Conservation (phyloP, 2,797 vertebrate genomes). For the Heterohyrax brucei region DNA sequence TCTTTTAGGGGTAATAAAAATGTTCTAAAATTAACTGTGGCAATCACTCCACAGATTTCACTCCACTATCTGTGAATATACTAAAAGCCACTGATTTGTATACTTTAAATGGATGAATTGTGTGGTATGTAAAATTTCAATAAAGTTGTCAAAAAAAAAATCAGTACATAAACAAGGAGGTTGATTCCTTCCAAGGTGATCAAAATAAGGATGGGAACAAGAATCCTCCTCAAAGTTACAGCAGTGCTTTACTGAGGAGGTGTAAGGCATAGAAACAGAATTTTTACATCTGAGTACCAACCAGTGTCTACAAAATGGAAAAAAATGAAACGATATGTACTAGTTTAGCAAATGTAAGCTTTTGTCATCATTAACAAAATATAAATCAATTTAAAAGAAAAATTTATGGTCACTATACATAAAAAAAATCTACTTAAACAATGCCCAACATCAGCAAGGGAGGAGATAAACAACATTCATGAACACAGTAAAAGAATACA, state of each 20-base stretch:
- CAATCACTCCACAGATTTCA: too few species aligned
- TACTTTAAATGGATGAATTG: not conserved
- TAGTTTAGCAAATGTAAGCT: constrained; percentile 15
- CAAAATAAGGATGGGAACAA: not conserved
- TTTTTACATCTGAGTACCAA: not conserved
- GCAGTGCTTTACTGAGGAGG: not conserved
- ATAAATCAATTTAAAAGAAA: constrained; percentile 26
- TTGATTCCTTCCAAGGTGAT: not conserved
- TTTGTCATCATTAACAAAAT: constrained; percentile 1
- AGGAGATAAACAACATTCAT: not conserved
- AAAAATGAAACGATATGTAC: not conserved
- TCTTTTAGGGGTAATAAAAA: not conserved
- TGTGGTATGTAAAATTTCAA: not conserved
- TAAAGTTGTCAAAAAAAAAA: not conserved
- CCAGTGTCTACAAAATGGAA: not conserved
- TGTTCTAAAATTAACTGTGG: not conserved
- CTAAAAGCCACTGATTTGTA: not conserved
- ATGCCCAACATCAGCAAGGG: not conserved
- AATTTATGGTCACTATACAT: not conserved
- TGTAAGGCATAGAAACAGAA: not conserved
- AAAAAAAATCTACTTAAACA: constrained; percentile 28
- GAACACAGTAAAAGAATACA: not conserved
- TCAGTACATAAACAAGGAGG: not conserved
- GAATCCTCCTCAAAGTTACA: not conserved
- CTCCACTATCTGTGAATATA: not conserved